Base-by-base conservation (phyloP, 2,888 invertebrate species). In the Ormyrus nitidulus region DNA sequence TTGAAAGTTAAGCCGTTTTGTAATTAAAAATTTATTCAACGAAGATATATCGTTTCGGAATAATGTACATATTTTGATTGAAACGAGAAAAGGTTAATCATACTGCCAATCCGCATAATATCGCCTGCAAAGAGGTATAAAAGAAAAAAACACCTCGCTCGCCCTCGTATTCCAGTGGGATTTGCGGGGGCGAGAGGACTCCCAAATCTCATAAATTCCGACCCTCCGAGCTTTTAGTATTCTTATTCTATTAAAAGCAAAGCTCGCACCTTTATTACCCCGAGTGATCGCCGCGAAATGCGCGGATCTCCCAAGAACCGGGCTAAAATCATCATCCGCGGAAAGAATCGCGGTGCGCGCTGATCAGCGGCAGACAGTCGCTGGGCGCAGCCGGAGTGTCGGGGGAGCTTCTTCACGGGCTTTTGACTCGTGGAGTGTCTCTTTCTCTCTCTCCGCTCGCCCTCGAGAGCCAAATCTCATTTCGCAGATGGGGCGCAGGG, bases 401-500 rank as follows among this genome's bases (percentile, higher is more conserved):
- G 34, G 34, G 34, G 34, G 34, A 34, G 34, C 34, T 34, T 34
- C 34, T 34, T 34, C 34, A 34, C 34, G 34, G 34, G 34, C 34
- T 34, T 34, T 34, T 34, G 34, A 34, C 34, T 34, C 34, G 34
- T 34, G 4, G 34, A 34, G 34, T 34, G 34, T 34, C 34, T 34
- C 34, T 34, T 0, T 34, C 34, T 34, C 34, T 34, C 34, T 34
- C 34, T 34, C 58, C 5, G 46, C 65, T 5, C 53, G 61, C 62
- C 64, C 62, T 11, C 49, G 48, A 66, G 68, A 61, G 69, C 53
- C 51, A 65, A 77, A 81, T 81, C 70, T 61, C 81, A 74, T 77
- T 77, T 71, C 49, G 74, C 44, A 74, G 81, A 81, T 77, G 70
- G 74, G 66, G 48, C 66, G 49, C 2, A 66, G 74, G 66, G 48